phyloP scores from a whole-genome alignment of 2,888 invertebrate species.

The Hydriomena furcata region DNA sequence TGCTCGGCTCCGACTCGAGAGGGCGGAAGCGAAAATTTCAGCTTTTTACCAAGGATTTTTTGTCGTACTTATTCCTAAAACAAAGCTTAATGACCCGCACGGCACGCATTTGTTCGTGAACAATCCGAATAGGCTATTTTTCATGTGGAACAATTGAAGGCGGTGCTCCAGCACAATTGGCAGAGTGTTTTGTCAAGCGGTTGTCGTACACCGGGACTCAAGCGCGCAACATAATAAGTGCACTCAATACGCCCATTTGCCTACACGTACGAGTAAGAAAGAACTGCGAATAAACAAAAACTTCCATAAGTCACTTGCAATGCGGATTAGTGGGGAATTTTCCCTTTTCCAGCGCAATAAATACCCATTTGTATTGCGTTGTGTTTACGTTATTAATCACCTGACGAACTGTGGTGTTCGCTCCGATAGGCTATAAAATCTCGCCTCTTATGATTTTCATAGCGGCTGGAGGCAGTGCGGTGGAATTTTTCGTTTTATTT shows the following conservation, averaged over 20 bases:
- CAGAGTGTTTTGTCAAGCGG: constrained; percentile 81
- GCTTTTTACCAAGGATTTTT: constrained; percentile 73
- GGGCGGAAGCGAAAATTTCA: constrained; percentile 69
- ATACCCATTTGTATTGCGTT: constrained; percentile 31
- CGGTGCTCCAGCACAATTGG: constrained; percentile 79
- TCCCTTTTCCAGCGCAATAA: constrained; percentile 19
- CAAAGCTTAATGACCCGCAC: constrained; percentile 82
- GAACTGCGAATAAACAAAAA: constrained; percentile 16
- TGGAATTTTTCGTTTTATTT: constrained; percentile 84
- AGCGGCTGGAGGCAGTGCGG: constrained; percentile 70
- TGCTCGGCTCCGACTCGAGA: constrained; percentile 65
- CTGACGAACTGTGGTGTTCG: constrained; percentile 59
- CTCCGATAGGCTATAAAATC: constrained; percentile 74
- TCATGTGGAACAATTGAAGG: constrained; percentile 82
- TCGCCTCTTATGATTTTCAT: constrained; percentile 80
- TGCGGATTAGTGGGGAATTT: constrained; percentile 10
- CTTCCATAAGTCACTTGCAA: background rate
- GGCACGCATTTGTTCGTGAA: constrained; percentile 81
- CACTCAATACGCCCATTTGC: constrained; percentile 58
- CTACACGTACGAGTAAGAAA: constrained; percentile 28
- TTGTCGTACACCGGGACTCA: constrained; percentile 68
- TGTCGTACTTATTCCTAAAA: constrained; percentile 78
- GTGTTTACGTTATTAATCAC: constrained; percentile 71
- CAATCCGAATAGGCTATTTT: constrained; percentile 82
- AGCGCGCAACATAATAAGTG: constrained; percentile 67